These are phyloP conservation scores for Amphiprion percula DNA, from an alignment of 2,113 vertebrate species.

Conservation along the genomic window DNA sequence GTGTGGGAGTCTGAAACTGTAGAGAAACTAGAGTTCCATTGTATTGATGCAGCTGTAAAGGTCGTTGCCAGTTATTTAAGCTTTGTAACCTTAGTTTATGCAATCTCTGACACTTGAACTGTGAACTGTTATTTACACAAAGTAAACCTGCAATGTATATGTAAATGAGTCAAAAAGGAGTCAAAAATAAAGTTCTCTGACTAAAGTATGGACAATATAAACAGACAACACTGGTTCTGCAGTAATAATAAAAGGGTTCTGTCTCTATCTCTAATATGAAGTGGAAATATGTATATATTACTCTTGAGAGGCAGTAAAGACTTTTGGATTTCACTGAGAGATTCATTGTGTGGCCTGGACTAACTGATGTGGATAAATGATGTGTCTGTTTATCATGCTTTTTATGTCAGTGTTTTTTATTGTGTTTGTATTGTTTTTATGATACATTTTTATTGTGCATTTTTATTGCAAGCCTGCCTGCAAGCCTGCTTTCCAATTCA, in stretches of 20 bases:
- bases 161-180: background rate
- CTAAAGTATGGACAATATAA: background rate
- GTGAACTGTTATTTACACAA: background rate
- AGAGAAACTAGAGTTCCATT: no score
- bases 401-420: constrained; percentile 50
- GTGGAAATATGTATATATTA: constrained; percentile 6
- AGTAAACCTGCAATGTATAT: background rate
- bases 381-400: constrained; percentile 24
- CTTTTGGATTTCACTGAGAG: background rate
- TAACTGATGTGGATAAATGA: constrained; percentile 19
- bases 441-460: constrained; percentile 50
- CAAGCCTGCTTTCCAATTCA: constrained; percentile 47
- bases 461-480: constrained; percentile 50
- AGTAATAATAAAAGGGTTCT: background rate
- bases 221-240: background rate
- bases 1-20: no score
- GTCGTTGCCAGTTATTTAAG: background rate
- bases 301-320: background rate
- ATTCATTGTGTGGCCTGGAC: constrained; percentile 10
- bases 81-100: background rate
- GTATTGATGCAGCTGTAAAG: no score
- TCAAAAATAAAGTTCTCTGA: background rate
- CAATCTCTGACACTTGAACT: background rate
- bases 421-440: constrained; percentile 62
- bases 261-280: background rate